Conservation (phyloP, 2,888 invertebrate genomes). For the Athetis lepigone region DNA sequence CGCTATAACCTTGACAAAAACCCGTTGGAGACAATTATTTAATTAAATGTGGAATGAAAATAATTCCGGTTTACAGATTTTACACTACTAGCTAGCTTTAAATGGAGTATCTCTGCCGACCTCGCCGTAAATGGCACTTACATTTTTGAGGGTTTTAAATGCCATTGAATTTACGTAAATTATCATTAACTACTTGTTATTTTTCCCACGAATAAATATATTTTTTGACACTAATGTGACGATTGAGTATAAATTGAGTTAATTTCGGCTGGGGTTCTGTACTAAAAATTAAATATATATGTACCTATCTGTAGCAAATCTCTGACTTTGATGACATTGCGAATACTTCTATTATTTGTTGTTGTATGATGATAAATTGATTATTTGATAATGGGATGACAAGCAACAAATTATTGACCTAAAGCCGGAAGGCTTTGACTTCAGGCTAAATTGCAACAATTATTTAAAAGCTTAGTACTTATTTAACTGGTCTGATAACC, state of each 20-base stretch:
- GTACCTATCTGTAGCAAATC: too few species aligned
- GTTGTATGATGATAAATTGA: too few species aligned
- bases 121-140: conserved; percentile 48
- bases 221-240: not conserved
- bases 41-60: conserved; percentile 35
- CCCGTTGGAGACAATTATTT: conserved; percentile 29
- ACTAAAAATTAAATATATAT: too few species aligned
- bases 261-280: conserved; percentile 31
- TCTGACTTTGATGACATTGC: too few species aligned
- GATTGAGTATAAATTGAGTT: conserved; percentile 6
- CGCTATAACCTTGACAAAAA: conserved; percentile 42
- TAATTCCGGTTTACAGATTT: conserved; percentile 38
- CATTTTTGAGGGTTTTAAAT: conserved; percentile 42
- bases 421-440: too few species aligned
- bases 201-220: conserved; percentile 43
- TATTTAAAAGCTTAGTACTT: not conserved
- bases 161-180: conserved; percentile 44
- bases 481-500: not conserved
- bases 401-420: not conserved
- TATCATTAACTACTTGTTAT: conserved; percentile 26
- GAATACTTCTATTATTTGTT: too few species aligned
- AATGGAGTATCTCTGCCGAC: conserved; percentile 23
- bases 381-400: too few species aligned
- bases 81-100: conserved; percentile 22
- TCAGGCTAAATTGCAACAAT: too few species aligned